These are phyloP conservation scores for Protobothrops flavoviridis DNA, from an alignment of 2,113 vertebrate species.

Conservation along the genomic window DNA sequence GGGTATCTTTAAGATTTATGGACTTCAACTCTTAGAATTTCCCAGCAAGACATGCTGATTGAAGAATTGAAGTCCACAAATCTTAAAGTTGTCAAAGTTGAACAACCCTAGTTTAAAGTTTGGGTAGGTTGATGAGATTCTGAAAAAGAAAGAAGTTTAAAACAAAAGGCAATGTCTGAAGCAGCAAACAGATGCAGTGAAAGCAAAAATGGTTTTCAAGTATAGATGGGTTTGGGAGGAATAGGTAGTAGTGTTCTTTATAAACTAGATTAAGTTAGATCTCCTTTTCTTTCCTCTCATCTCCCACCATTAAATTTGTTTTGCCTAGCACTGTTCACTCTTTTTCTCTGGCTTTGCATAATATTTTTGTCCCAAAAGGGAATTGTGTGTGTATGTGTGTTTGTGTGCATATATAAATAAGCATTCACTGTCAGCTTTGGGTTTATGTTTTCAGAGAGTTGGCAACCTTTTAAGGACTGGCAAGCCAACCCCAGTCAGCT, in stretches of 20 bases:
- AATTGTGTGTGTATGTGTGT: neutral
- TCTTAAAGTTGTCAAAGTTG: neutral
- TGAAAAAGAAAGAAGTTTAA: neutral
- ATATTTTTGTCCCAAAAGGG: neutral
- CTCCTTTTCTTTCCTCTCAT: neutral
- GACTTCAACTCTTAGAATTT: neutral
- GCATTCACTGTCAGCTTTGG: neutral
- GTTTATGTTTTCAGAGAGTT: neutral
- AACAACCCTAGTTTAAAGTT: neutral
- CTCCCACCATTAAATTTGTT: neutral
- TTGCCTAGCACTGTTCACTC: neutral
- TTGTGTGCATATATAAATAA: neutral
- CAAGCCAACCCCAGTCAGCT: slow-evolving; percentile 10
- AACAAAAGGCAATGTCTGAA: neutral
- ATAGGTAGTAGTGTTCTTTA: neutral
- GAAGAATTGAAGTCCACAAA: neutral
- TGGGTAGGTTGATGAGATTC: neutral
- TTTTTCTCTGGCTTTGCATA: neutral
- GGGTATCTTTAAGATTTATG: neutral
- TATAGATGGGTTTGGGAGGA: neutral
- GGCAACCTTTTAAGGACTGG: neutral
- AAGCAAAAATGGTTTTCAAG: neutral
- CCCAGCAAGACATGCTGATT: neutral
- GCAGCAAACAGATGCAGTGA: neutral
- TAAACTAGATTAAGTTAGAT: neutral